Base-by-base conservation (phyloP, 2,888 invertebrate genomes). In the Dasysyrphus albostriatus region DNA sequence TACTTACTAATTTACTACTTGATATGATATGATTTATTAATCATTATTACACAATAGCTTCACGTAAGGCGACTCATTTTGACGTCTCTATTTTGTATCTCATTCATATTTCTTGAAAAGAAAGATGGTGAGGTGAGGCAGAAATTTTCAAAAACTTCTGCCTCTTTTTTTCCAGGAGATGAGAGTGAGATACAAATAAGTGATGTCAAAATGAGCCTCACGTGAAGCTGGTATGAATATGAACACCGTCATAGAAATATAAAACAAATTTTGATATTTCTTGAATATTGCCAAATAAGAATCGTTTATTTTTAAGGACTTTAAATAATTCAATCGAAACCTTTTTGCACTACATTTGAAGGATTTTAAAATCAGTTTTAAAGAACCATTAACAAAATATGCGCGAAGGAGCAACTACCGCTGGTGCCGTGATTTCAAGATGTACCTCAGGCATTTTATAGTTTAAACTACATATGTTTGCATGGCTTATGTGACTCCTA, bases 401-500 rank as follows among this genome's bases (percentile, higher is more conserved):
- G 24, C 24, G 24, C 1, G 54, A 3, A 3, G 65, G 49, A 19
- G 4, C 12, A 19, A 49, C 65, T 2, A 67, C 47, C 4, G 47
- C 49, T 16, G 78, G 72, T 2, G 78, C 72, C 0, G 44, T 2
- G 54, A 61, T 10, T 72, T 63, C 29, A 54, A 29, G 29, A 29
- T 37, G 10, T 63, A 79, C 47, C 63, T 56, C 7, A 63, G 61
- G 3, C 58, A 34, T 34, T 49, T 67, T 10, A n/a, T 78, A 42
- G 16, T 70, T 7, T 10, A 72, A 6, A 44, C 19, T 19, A n/a
- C n/a, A n/a, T n/a, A n/a, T n/a, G 29, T 56, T 5, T 79, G 72
- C 54, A 9, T 72, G n/a, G 42, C 34, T 7, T 70, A 78, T 37
- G 32, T n/a, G 0, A 12, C 42, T 5, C 78, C 78, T 0, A 29